Evolutionary conservation across 2,797 vertebrate species (phyloP).

Genomic region (Falco concolor): DNA sequence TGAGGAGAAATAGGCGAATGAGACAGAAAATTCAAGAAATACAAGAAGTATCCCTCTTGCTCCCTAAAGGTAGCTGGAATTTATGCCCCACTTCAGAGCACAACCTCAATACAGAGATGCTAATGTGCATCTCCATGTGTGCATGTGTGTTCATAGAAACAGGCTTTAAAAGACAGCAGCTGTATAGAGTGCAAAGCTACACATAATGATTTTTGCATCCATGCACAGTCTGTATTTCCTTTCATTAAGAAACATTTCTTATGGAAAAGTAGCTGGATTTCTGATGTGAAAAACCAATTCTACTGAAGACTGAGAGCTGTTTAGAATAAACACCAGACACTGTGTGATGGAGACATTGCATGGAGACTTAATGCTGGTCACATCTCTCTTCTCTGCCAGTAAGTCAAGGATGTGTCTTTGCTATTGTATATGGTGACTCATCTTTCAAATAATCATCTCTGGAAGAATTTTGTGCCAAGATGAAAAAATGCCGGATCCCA

Average conservation of each 20-base stretch:
- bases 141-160: background rate
- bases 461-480: slow-evolving; percentile 45
- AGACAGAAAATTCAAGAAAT: background rate
- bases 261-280: slow-evolving; percentile 21
- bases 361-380: slow-evolving; percentile 62
- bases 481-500: background rate
- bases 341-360: slow-evolving; percentile 54
- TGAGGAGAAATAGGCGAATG: background rate
- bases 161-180: background rate
- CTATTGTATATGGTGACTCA: slow-evolving; percentile 66
- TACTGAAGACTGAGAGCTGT: slow-evolving; percentile 33
- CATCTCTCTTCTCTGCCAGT: slow-evolving; percentile 50
- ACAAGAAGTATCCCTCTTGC: background rate
- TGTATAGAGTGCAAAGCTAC: background rate
- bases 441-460: slow-evolving; percentile 60
- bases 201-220: background rate
- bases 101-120: background rate
- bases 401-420: slow-evolving; percentile 66
- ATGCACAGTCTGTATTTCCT: background rate
- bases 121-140: background rate
- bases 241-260: slow-evolving; percentile 25
- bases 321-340: slow-evolving; percentile 56
- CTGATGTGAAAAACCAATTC: slow-evolving; percentile 23
- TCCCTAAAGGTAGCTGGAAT: background rate
- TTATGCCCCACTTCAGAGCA: background rate